These are phyloP conservation scores for Cheilosia impressa DNA, from an alignment of 2,888 invertebrate species.

Conservation along the genomic window DNA sequence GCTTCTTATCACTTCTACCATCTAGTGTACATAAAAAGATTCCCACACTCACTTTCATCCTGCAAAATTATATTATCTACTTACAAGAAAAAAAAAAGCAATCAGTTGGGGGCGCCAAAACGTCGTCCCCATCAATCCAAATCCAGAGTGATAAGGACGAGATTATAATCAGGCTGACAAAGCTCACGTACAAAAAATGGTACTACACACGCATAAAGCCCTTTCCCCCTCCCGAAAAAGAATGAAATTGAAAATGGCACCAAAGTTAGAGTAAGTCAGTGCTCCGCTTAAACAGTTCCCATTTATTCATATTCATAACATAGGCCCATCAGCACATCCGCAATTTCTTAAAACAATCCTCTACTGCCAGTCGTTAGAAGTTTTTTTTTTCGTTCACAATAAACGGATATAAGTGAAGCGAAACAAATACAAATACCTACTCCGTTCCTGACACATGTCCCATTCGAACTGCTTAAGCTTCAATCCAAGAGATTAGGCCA, in stretches of 20 bases:
- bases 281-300: constrained; percentile 14
- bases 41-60: neutral
- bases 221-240: neutral
- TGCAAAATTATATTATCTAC: neutral
- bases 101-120: constrained; percentile 35
- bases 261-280: constrained; percentile 26
- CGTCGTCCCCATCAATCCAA: constrained; percentile 40
- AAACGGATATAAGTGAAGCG: constrained; percentile 14
- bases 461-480: constrained; percentile 58
- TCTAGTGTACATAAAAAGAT: neutral
- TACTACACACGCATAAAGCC: constrained; percentile 15
- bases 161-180: constrained; percentile 46
- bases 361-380: neutral
- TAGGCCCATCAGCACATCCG: constrained; percentile 21
- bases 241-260: constrained; percentile 34
- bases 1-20: neutral
- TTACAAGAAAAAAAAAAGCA: constrained; percentile 13
- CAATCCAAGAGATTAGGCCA: constrained; percentile 64
- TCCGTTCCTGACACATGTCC: constrained; percentile 28
- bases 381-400: neutral
- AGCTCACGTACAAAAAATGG: constrained; percentile 43
- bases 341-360: constrained; percentile 63
- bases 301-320: constrained; percentile 42
- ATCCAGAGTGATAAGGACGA: constrained; percentile 50
- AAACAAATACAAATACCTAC: constrained; percentile 46